A percentile compares a stretch with the other conserved stretches of the same genome.
Conservation (phyloP, 2,797 vertebrate species). For the Artibeus jamaicensis region DNA sequence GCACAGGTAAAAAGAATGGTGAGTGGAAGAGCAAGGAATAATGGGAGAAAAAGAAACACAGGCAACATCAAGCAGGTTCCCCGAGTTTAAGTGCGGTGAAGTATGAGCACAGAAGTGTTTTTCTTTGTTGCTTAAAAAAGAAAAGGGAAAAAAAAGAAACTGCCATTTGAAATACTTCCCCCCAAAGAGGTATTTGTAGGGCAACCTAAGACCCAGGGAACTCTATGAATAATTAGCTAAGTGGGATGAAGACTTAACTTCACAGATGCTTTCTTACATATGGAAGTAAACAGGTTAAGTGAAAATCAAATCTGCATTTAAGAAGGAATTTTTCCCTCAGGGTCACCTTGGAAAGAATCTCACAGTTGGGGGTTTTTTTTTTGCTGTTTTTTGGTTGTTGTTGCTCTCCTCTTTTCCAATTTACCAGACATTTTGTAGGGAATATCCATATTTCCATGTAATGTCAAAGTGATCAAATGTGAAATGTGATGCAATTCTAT, state of each 20-base stretch:
- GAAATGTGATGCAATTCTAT: background rate
- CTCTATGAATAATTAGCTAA: slow-evolving; percentile 6
- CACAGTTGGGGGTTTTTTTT: background rate
- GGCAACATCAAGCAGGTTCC: background rate
- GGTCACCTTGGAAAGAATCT: slow-evolving; percentile 22
- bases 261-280: background rate
- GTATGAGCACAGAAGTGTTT: background rate
- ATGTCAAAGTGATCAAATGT: slow-evolving; percentile 48
- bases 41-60: background rate
- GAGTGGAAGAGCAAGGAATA: background rate
- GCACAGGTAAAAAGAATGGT: background rate
- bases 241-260: background rate
- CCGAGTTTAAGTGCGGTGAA: background rate
- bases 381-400: background rate
- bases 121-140: background rate
- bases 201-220: background rate
- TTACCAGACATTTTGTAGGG: background rate
- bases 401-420: background rate
- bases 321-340: background rate
- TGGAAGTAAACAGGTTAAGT: background rate
- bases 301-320: slow-evolving; percentile 28
- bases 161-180: background rate
- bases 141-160: background rate
- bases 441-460: background rate
- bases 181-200: background rate